Evolutionary conservation across 1,140 invertebrate genomes (phyloP).

Genomic region (Anastatus disparis): DNA sequence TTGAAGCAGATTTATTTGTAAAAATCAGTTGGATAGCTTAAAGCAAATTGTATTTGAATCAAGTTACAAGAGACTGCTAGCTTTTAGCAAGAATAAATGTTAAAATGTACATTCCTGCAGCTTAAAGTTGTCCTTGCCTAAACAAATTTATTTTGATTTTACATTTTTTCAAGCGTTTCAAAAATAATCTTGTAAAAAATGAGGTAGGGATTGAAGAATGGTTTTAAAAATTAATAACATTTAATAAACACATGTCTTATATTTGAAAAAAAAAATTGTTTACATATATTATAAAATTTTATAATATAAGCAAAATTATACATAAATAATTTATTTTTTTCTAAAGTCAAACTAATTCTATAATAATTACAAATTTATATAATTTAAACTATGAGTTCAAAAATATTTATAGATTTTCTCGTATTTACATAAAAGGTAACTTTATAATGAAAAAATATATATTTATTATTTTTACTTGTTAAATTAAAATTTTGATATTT

Average conservation of each 20-base stretch:
- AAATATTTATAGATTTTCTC: not conserved
- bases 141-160: conserved; percentile 34
- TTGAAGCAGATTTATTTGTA: conserved; percentile 34
- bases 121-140: conserved; percentile 41
- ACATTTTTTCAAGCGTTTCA: conserved; percentile 13
- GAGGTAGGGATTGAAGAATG: conserved; percentile 15
- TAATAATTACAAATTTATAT: not conserved
- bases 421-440: too few species aligned
- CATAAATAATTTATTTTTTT: not conserved
- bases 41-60: conserved; percentile 43
- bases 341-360: not conserved
- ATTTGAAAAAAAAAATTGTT: conserved; percentile 23
- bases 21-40: conserved; percentile 39
- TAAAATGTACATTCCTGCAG: conserved; percentile 43
- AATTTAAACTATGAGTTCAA: not conserved
- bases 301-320: not conserved
- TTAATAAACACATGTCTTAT: conserved; percentile 30
- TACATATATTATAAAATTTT: conserved; percentile 4
- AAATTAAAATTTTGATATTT: too few species aligned
- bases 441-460: too few species aligned
- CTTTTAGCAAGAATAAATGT: conserved; percentile 43
- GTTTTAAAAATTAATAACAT: not conserved
- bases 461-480: too few species aligned
- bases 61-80: conserved; percentile 43
- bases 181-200: conserved; percentile 21